Conservation (phyloP, 2,113 vertebrate genomes). For the Eublepharis macularius region DNA sequence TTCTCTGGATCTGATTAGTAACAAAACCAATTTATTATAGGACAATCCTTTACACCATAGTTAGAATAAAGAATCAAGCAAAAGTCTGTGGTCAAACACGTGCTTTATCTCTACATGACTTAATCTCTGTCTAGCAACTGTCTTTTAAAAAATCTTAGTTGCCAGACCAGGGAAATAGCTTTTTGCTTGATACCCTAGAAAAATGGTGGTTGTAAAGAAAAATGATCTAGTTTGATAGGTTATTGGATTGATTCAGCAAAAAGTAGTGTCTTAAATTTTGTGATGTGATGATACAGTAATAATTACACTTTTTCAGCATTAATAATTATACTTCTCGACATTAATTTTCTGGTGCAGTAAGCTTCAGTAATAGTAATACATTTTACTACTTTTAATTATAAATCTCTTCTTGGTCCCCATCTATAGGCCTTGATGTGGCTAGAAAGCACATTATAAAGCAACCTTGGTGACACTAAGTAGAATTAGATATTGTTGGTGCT, state of each 20-base stretch:
- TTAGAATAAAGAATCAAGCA: neutral
- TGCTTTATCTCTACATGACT: too few relatives aligned
- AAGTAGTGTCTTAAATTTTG: neutral
- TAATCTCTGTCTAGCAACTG: neutral
- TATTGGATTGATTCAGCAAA: neutral
- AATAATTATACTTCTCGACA: neutral
- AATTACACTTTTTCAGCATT: neutral
- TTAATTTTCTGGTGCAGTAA: neutral
- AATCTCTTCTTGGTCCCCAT: neutral
- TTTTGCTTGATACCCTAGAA: too few relatives aligned
- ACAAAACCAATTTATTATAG: neutral
- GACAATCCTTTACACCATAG: neutral
- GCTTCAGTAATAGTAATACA: neutral
- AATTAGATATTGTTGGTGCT: too few relatives aligned
- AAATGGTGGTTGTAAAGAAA: too few relatives aligned
- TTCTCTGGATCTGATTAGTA: neutral
- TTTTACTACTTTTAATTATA: too few relatives aligned
- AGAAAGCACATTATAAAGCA: neutral
- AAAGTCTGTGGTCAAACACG: too few relatives aligned
- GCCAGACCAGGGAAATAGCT: too few relatives aligned
- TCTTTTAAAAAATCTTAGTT: too few relatives aligned
- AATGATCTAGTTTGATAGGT: too few relatives aligned
- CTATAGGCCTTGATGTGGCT: neutral
- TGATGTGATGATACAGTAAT: neutral
- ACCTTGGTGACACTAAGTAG: too few relatives aligned